Evolutionary conservation across 1,140 invertebrate species (phyloP), one percentile per base, ranked within the genome.

Genomic region (Drosophila seguyi): DNA sequence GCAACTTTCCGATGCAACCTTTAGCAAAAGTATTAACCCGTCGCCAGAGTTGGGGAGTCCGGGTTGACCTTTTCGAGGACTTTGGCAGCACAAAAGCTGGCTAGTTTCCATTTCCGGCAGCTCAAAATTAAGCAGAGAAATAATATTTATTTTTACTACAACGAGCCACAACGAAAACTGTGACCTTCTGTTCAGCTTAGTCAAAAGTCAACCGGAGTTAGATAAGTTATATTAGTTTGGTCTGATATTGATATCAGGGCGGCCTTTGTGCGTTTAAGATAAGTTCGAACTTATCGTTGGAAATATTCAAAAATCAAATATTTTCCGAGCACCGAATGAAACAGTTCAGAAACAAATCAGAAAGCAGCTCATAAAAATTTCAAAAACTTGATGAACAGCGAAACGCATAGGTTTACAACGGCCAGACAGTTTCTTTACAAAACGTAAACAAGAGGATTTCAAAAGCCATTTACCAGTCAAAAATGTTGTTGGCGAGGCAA

Each of bases 181-280:
- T 42, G 72, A 57, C 73, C 73, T 75, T 75, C 42, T 42, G 45
- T 27, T 34, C 27, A 18, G 60, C 61, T 75, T 66, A 48, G 61
- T 55, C 38, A 52, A 75, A 75, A 75, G 71, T 63, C 71, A 75
- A 39, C 58, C 29, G 52, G 42, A 39, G 39, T 58, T 52, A 75
- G 73, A 75, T 75, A 75, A 75, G 73, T 75, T 16, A 57, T 75
- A 75, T 57, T 75, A 75, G 53, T 65, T 66, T 39, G 34, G 14
- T n/a, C 11, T 59, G 66, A 34, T 48, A 73, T 73, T 59, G 73
- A 57, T 75, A 75, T 44, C 60, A 55, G 52, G 7, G 2, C 8
- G 69, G 67, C 53, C 36, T 72, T 31, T 59, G 52, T 27, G 44
- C 53, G 22, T 59, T 44, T 58, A 38, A 66, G 72, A 75, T 66